phyloP scores from a whole-genome alignment of 1,140 invertebrate genomes.

The Meloidogyne floridensis region DNA sequence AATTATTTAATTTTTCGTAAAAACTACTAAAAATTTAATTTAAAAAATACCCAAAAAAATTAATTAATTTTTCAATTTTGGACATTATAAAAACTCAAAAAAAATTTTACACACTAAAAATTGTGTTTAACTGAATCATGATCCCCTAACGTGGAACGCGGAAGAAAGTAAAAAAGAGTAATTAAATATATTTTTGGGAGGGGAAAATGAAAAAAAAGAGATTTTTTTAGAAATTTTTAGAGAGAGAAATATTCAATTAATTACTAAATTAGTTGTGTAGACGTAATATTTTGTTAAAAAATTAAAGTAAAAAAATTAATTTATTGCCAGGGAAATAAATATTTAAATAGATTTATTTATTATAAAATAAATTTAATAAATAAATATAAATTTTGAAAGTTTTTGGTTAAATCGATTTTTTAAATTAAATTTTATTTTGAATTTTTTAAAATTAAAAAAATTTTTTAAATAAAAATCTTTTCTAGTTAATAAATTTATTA shows the following conservation, averaged over 20 bases:
- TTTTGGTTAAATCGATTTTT: not conserved
- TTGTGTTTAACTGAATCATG: constrained; percentile 9
- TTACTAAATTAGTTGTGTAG: not conserved
- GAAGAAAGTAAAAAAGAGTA: not conserved
- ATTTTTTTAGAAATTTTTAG: not conserved
- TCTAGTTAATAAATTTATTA: too few species aligned
- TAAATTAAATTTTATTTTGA: not conserved
- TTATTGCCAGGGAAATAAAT: not conserved
- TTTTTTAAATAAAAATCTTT: too few species aligned
- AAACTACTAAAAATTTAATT: too few species aligned
- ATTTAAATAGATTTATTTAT: too few species aligned
- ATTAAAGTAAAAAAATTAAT: not conserved
- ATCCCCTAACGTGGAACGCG: not conserved
- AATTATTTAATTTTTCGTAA: too few species aligned
- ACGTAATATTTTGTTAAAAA: constrained; percentile 7
- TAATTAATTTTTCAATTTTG: not conserved
- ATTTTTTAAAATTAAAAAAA: too few species aligned
- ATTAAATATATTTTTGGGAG: not conserved
- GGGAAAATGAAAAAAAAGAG: not conserved
- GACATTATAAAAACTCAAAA: not conserved
- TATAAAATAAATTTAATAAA: too few species aligned
- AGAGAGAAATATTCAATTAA: not conserved
- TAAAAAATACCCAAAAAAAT: too few species aligned
- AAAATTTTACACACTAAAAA: not conserved
- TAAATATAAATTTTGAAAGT: not conserved